Conservation (phyloP, 2,113 vertebrate species). For the Atrichornis clamosus region DNA sequence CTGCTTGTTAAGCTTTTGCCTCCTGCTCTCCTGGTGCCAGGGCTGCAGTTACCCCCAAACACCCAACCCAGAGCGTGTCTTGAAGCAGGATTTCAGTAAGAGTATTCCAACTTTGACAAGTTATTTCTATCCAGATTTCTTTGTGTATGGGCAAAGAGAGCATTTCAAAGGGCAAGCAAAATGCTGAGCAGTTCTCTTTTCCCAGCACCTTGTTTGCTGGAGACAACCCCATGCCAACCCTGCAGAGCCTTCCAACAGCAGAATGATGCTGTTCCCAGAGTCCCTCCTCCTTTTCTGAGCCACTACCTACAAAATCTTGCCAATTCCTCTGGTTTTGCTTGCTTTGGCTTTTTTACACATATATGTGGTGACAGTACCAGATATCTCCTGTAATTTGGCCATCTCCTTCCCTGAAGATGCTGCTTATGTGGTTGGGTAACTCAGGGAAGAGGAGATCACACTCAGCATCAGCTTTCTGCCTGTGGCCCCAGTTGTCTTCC, state of each 20-base stretch:
- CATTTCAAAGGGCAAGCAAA: neutral
- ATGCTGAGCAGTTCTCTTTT: neutral
- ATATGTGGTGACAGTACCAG: neutral
- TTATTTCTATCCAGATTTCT: neutral
- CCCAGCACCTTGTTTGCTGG: neutral
- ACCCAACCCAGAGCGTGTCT: rapidly evolving
- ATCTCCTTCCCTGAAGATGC: neutral
- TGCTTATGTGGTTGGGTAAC: neutral
- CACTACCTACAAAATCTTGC: neutral
- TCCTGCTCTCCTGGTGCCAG: neutral
- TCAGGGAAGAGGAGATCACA: neutral
- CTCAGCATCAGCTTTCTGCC: neutral
- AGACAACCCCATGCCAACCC: neutral
- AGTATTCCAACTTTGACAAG: neutral
- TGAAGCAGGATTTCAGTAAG: neutral
- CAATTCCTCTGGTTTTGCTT: neutral
- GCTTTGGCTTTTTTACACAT: neutral
- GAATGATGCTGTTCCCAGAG: rapidly evolving
- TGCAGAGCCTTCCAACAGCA: neutral
- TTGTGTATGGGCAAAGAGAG: neutral
- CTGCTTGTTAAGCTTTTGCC: neutral
- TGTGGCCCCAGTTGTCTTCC: neutral
- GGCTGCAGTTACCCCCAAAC: neutral
- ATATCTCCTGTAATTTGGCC: neutral
- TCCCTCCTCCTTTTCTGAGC: neutral